Evolutionary conservation across 2,113 vertebrate species (phyloP).

Genomic region (Lamprotornis superbus): DNA sequence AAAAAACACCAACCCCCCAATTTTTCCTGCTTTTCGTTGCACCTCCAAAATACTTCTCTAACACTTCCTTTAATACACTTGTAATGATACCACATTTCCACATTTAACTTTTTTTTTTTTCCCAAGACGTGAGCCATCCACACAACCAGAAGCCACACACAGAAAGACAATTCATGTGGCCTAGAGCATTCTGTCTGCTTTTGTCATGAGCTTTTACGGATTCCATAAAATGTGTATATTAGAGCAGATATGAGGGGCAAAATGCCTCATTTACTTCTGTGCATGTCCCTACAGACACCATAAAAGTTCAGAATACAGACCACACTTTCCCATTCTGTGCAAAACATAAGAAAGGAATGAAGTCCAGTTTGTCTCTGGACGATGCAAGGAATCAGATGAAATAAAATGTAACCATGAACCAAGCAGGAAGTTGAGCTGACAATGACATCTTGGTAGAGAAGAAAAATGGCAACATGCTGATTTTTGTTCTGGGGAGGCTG

Average conservation of each 20-base stretch:
- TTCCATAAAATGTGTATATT: background rate
- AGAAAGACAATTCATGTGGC: background rate
- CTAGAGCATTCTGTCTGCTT: background rate
- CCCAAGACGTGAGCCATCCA: background rate
- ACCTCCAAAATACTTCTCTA: background rate
- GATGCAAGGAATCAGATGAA: background rate
- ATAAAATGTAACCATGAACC: background rate
- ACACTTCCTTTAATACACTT: background rate
- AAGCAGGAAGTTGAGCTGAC: background rate
- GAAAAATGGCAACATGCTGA: slow-evolving; percentile 1
- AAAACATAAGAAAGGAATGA: background rate
- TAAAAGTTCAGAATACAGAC: background rate
- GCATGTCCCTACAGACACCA: background rate
- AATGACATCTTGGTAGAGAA: background rate
- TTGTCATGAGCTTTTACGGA: background rate
- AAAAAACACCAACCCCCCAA: fast-evolving
- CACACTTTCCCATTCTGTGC: background rate
- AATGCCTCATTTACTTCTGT: background rate
- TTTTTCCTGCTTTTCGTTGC: background rate
- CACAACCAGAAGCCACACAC: background rate
- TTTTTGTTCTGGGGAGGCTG: background rate
- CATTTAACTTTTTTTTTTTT: background rate
- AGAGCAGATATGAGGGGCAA: background rate
- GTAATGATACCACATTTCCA: background rate
- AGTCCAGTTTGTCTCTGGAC: background rate